These are phyloP conservation scores for Leptothorax acervorum DNA, from an alignment of 2,888 invertebrate genomes.

Conservation along the genomic window DNA sequence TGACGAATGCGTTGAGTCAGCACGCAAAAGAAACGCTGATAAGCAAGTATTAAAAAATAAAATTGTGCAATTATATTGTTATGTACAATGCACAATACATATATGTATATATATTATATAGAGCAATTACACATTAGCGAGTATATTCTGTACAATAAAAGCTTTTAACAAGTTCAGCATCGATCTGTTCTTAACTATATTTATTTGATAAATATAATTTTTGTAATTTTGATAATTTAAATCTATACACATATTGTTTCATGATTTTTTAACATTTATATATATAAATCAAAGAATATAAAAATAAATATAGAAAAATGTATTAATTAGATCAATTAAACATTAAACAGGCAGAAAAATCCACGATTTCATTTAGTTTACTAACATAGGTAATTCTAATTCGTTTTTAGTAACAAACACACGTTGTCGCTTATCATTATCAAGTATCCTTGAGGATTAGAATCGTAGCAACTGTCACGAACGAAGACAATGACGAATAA, in stretches of 20 bases:
- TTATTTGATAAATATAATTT: neutral
- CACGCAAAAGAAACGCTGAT: neutral
- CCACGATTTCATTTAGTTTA: neutral
- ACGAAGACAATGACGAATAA: constrained; percentile 41
- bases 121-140: neutral
- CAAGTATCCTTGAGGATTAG: constrained; percentile 9
- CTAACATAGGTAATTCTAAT: neutral
- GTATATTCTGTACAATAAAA: neutral
- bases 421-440: constrained; percentile 37
- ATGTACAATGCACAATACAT: neutral
- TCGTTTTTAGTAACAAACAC: neutral
- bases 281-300: neutral
- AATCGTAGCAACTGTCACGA: constrained; percentile 21
- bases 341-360: neutral
- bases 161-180: too few species aligned
- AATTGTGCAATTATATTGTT: neutral
- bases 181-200: neutral
- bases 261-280: neutral
- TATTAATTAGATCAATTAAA: neutral
- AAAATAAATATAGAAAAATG: neutral
- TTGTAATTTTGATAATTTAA: neutral
- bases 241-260: neutral
- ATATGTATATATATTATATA: neutral
- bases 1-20: constrained; percentile 37
- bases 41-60: neutral